Conservation (phyloP, 2,113 vertebrate genomes). For the Neopipo cinnamomea region DNA sequence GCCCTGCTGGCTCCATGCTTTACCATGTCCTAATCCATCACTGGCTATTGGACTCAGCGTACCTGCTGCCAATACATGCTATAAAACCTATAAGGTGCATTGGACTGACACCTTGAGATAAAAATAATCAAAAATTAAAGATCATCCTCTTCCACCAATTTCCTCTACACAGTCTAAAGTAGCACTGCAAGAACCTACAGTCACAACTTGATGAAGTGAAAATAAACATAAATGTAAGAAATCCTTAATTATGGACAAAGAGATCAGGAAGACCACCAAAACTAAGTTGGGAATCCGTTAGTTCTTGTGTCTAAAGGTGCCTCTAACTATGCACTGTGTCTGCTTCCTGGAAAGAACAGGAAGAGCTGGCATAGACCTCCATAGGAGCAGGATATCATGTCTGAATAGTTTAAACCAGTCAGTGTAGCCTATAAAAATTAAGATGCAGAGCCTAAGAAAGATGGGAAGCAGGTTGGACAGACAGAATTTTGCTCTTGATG, state of each 20-base stretch:
- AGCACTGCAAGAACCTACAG: neutral
- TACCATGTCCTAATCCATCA: neutral
- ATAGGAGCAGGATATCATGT: neutral
- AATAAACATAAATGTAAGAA: neutral
- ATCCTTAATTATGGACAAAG: neutral
- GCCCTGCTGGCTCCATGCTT: neutral
- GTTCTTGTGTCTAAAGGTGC: neutral
- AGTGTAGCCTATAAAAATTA: neutral
- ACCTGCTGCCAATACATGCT: neutral
- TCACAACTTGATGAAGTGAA: neutral
- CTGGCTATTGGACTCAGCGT: accelerated
- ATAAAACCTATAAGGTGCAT: neutral
- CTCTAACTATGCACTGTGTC: neutral
- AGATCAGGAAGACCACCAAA: neutral
- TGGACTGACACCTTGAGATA: neutral
- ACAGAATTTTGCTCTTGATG: neutral
- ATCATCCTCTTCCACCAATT: neutral
- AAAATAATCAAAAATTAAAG: neutral
- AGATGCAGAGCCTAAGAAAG: neutral
- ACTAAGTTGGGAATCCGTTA: neutral
- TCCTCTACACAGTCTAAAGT: neutral
- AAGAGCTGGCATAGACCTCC: neutral
- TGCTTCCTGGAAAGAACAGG: neutral
- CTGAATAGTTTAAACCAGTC: neutral
- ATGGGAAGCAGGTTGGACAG: neutral